Evolutionary conservation across 1,140 invertebrate genomes (phyloP).

Genomic region (Apis dorsata): DNA sequence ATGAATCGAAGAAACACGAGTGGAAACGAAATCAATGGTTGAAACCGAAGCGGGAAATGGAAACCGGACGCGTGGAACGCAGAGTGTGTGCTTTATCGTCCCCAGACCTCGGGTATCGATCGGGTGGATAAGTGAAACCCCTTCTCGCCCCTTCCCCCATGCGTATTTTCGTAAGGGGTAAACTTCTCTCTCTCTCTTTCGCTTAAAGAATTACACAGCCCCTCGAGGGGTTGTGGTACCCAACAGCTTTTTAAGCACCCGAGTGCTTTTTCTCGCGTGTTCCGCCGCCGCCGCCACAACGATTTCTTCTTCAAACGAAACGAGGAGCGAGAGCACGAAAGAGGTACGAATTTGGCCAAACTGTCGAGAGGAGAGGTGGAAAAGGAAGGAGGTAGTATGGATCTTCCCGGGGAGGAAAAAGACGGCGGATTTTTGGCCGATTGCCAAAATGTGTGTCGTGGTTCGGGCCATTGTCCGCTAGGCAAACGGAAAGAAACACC

Average conservation of each 20-base stretch:
- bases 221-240: slow-evolving; percentile 7
- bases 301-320: not conserved
- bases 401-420: slow-evolving; percentile 10
- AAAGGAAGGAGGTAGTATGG: not conserved
- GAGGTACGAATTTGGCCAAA: slow-evolving; percentile 56
- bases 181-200: slow-evolving; percentile 17
- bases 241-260: slow-evolving; percentile 26
- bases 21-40: slow-evolving; percentile 52
- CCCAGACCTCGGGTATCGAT: slow-evolving; percentile 60
- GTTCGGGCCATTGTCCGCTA: slow-evolving; percentile 50
- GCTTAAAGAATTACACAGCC: slow-evolving; percentile 63
- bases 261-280: slow-evolving; percentile 39
- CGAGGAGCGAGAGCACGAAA: slow-evolving; percentile 13
- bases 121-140: slow-evolving; percentile 55
- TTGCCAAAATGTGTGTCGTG: slow-evolving; percentile 34
- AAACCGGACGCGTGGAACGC: slow-evolving; percentile 59
- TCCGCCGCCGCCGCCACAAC: slow-evolving; percentile 5
- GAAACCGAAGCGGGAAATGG: slow-evolving; percentile 59
- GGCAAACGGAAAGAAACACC: not conserved
- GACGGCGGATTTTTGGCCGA: slow-evolving; percentile 40
- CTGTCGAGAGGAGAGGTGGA: not conserved
- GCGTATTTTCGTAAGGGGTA: slow-evolving; percentile 54
- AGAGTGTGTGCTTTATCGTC: slow-evolving; percentile 57
- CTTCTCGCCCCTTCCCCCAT: slow-evolving; percentile 28
- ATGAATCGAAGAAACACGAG: no score